These are phyloP conservation scores for Coremacera marginata DNA, from an alignment of 2,888 invertebrate species.

Conservation along the genomic window DNA sequence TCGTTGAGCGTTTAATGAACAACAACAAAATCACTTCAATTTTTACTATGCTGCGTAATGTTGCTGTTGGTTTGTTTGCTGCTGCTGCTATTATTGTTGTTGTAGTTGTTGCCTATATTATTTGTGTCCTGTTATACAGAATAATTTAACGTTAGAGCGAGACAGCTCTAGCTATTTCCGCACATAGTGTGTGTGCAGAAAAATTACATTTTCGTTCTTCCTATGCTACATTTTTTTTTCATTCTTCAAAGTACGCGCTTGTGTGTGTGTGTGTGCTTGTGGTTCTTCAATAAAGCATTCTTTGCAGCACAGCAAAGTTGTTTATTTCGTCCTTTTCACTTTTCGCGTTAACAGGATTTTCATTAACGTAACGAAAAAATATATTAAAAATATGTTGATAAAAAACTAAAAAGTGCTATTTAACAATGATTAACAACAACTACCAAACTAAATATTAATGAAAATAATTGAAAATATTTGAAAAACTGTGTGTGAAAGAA, in stretches of 20 bases:
- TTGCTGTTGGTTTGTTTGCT: neutral
- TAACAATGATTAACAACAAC: neutral
- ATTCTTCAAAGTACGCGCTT: neutral
- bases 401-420: neutral
- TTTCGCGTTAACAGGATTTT: conserved; percentile 14
- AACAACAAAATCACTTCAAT: conserved; percentile 16
- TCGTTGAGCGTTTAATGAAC: conserved; percentile 5
- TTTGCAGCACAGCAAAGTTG: neutral
- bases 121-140: conserved; percentile 37
- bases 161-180: conserved; percentile 7
- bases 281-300: neutral
- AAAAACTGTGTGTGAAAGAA: neutral
- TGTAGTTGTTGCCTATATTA: neutral
- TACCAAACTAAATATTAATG: neutral
- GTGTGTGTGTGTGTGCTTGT: neutral
- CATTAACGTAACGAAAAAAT: neutral
- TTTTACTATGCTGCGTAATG: neutral
- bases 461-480: neutral
- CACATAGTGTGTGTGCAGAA: conserved; percentile 35
- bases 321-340: conserved; percentile 33
- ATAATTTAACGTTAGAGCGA: conserved; percentile 17
- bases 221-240: too few species aligned
- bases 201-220: too few species aligned
- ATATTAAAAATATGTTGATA: neutral
- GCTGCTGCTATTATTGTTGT: neutral